Evolutionary conservation across 2,113 vertebrate species (phyloP).

Genomic region (Festucalex cinctus): DNA sequence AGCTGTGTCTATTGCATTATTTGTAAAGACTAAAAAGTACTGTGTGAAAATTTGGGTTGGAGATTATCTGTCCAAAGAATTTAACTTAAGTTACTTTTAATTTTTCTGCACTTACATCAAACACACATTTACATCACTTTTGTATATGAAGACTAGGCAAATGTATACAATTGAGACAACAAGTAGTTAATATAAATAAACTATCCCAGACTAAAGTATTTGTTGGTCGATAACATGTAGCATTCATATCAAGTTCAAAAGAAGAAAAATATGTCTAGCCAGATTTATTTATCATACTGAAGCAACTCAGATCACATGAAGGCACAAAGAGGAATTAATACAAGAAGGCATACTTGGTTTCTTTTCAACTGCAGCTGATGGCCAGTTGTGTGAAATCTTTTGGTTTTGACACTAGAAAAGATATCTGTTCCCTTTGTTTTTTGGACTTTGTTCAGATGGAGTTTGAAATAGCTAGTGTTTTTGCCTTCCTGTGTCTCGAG

Average conservation of each 20-base stretch:
- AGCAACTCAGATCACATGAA: slow-evolving; percentile 19
- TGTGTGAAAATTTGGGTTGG: background rate
- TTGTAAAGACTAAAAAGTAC: background rate
- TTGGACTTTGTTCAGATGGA: too few relatives aligned
- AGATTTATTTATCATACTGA: slow-evolving; percentile 22
- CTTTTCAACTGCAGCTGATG: slow-evolving; percentile 33
- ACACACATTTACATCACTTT: background rate
- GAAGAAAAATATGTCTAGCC: background rate
- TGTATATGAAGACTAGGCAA: background rate
- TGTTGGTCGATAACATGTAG: background rate
- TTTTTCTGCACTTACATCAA: background rate
- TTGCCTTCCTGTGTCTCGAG: too few relatives aligned
- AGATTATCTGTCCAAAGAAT: slow-evolving; percentile 17
- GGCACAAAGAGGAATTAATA: slow-evolving; percentile 13
- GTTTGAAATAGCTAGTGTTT: too few relatives aligned
- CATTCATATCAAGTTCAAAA: background rate
- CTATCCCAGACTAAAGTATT: background rate
- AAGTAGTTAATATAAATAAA: background rate
- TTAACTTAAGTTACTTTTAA: background rate
- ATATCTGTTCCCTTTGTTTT: too few relatives aligned
- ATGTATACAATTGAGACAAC: background rate
- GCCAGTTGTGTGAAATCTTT: background rate
- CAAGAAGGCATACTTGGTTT: slow-evolving; percentile 35
- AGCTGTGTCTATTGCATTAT: slow-evolving; percentile 1
- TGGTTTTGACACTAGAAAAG: too few relatives aligned